These are phyloP conservation scores for Cheumatopsyche charites DNA, from an alignment of 1,140 invertebrate genomes.

Conservation along the genomic window DNA sequence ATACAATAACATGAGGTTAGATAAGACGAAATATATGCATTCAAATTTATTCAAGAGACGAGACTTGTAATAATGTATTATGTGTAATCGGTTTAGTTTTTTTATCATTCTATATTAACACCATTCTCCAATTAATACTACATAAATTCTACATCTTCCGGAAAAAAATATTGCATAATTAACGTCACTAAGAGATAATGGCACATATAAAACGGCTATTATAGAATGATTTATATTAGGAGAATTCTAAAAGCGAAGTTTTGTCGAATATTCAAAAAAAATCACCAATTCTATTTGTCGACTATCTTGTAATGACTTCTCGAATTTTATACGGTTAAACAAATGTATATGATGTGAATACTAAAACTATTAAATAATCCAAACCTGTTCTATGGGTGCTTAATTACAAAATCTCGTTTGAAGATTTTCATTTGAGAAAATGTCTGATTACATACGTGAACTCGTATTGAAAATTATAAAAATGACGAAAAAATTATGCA, in stretches of 20 bases:
- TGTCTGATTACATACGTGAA: background rate
- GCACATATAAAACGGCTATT: background rate
- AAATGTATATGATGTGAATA: slow-evolving; percentile 2
- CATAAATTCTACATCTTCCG: background rate
- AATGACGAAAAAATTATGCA: too few species aligned
- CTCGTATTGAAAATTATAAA: background rate
- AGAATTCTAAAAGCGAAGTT: too few species aligned
- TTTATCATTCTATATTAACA: too few species aligned
- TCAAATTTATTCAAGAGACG: background rate
- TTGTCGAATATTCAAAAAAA: too few species aligned
- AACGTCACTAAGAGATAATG: background rate
- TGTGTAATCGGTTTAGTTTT: slow-evolving; percentile 1
- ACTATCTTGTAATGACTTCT: too few species aligned
- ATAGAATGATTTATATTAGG: background rate
- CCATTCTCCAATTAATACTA: background rate
- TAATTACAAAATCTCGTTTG: slow-evolving; percentile 12
- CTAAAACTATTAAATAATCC: slow-evolving; percentile 5
- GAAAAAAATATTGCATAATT: slow-evolving; percentile 8
- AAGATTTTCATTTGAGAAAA: background rate
- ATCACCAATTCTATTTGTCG: too few species aligned
- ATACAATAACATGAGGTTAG: too few species aligned
- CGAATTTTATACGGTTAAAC: background rate
- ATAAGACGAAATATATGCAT: too few species aligned
- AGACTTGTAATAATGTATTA: background rate
- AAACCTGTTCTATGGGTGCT: slow-evolving; percentile 8